Conservation (phyloP, 1,140 invertebrate species). For the Vollenhovia emeryi region DNA sequence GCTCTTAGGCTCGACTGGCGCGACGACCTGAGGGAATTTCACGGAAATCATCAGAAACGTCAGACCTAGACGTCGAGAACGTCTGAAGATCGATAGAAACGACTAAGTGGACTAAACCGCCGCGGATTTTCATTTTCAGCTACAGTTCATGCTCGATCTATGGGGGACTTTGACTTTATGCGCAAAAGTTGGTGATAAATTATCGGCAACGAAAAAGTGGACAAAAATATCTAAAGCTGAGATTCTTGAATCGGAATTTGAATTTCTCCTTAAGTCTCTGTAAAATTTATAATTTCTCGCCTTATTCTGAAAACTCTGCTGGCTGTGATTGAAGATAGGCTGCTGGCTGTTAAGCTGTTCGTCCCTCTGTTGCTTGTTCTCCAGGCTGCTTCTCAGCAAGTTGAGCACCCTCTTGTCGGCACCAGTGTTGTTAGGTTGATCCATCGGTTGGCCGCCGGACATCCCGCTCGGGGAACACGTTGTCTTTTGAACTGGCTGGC, state of each 20-base stretch:
- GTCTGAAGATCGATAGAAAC: slow-evolving; percentile 3
- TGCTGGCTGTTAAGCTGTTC: slow-evolving; percentile 82
- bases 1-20: slow-evolving; percentile 85
- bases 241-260: background rate
- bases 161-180: background rate
- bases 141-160: background rate
- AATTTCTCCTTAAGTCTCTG: background rate
- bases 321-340: slow-evolving; percentile 79
- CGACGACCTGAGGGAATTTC: slow-evolving; percentile 80
- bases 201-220: background rate
- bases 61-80: background rate
- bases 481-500: slow-evolving; percentile 66
- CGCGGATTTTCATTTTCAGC: background rate
- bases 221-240: background rate
- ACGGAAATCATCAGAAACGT: slow-evolving; percentile 19
- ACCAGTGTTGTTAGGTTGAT: slow-evolving; percentile 81
- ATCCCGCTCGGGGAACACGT: background rate
- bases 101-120: background rate
- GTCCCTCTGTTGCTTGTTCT: slow-evolving; percentile 88
- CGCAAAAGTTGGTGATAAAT: background rate
- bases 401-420: slow-evolving; percentile 89
- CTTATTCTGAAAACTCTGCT: slow-evolving; percentile 82
- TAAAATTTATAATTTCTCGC: slow-evolving; percentile 55
- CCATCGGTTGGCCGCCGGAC: slow-evolving; percentile 53
- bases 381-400: slow-evolving; percentile 89